phyloP scores from a whole-genome alignment of 1,140 invertebrate species.

The Hyles vespertilio region DNA sequence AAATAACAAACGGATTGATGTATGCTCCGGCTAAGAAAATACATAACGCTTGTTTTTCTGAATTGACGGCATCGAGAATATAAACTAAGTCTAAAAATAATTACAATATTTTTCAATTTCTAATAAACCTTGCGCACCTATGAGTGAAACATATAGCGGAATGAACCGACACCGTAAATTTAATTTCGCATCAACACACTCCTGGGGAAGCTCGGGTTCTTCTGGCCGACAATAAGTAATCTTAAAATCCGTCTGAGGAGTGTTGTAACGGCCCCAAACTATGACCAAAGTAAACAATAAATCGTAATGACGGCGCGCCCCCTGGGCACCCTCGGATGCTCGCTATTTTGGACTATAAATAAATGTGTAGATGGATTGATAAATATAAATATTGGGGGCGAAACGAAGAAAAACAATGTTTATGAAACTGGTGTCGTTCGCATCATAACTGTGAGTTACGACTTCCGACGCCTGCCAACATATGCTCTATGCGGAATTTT shows the following conservation, averaged over 20 bases:
- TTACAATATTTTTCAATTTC: neutral
- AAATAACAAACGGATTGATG: slow-evolving; percentile 1
- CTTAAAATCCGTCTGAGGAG: slow-evolving; percentile 44
- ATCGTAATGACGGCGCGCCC: slow-evolving; percentile 66
- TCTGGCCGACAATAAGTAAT: slow-evolving; percentile 31
- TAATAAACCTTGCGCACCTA: neutral
- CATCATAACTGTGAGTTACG: slow-evolving; percentile 74
- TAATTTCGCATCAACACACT: slow-evolving; percentile 11
- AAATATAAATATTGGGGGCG: slow-evolving; percentile 76
- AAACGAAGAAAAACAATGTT: slow-evolving; percentile 76
- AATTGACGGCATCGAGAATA: too few relatives aligned
- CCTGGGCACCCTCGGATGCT: slow-evolving; percentile 61
- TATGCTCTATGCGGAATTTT: slow-evolving; percentile 67
- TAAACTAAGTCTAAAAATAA: neutral
- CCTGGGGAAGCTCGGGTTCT: slow-evolving; percentile 15
- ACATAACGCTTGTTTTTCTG: neutral
- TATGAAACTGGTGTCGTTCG: slow-evolving; percentile 74
- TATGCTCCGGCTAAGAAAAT: neutral
- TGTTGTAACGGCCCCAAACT: slow-evolving; percentile 40
- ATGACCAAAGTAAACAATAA: slow-evolving; percentile 71
- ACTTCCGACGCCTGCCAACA: slow-evolving; percentile 69
- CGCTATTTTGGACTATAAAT: slow-evolving; percentile 72
- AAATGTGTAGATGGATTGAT: slow-evolving; percentile 75
- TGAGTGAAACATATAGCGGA: slow-evolving; percentile 1
- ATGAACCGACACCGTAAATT: slow-evolving; percentile 2